phyloP scores from a whole-genome alignment of 2,113 vertebrate species.

The Corynorhinus townsendii region DNA sequence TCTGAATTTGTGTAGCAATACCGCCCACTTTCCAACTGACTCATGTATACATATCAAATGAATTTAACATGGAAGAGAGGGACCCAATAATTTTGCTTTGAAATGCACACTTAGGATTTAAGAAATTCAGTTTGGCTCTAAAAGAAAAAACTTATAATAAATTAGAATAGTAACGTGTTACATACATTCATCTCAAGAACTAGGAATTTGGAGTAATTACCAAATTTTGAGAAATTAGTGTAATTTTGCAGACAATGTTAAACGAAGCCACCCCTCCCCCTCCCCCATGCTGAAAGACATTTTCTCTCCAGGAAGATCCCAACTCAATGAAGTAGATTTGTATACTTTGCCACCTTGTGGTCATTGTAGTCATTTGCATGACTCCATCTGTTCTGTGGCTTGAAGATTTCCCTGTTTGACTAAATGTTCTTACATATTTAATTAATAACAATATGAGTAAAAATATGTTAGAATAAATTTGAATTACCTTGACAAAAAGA shows the following conservation, averaged over 20 bases:
- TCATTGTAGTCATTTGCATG: conserved; percentile 48
- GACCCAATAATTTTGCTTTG: conserved; percentile 51
- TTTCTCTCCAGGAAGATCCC: background rate
- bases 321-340: conserved; percentile 60
- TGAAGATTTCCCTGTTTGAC: background rate
- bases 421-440: background rate
- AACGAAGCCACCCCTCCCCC: background rate
- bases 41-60: conserved; percentile 26
- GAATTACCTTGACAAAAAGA: background rate
- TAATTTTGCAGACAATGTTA: conserved; percentile 36
- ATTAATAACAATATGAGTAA: background rate
- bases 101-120: conserved; percentile 45
- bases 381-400: background rate
- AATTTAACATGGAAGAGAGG: conserved; percentile 22
- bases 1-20: conserved; percentile 52
- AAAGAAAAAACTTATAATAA: conserved; percentile 45
- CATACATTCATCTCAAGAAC: conserved; percentile 28
- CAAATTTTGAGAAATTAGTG: conserved; percentile 48
- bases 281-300: background rate
- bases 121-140: conserved; percentile 46
- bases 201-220: conserved; percentile 51
- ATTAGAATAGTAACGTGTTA: conserved; percentile 41
- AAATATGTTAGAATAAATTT: background rate
- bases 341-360: conserved; percentile 81
- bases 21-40: conserved; percentile 36